Conservation (phyloP, 1,140 invertebrate genomes). For the Temnothorax curvispinosus region DNA sequence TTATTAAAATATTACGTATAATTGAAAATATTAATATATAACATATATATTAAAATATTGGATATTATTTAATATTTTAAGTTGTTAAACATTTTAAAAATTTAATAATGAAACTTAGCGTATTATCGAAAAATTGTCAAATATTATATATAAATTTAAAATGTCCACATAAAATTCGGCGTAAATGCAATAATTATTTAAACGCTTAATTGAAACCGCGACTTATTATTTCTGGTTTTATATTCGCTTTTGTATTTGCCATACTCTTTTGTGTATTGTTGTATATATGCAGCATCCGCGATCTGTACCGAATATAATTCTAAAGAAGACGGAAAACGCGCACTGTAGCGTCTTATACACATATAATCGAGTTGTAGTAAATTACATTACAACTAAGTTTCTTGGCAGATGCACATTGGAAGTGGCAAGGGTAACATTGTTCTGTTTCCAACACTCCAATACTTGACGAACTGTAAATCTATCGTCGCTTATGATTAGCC, state of each 20-base stretch:
- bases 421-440: background rate
- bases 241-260: background rate
- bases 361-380: background rate
- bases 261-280: no score
- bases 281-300: background rate
- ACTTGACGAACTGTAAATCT: background rate
- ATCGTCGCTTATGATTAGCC: background rate
- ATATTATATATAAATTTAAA: background rate
- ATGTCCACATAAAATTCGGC: no score
- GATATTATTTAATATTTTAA: background rate
- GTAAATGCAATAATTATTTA: background rate
- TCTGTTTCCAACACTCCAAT: background rate
- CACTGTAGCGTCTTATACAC: background rate
- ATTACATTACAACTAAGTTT: constrained; percentile 20
- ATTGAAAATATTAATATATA: no score
- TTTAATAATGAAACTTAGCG: background rate
- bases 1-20: no score
- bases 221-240: background rate
- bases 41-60: no score
- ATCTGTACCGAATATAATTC: background rate
- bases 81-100: background rate
- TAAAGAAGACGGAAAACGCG: constrained; percentile 13
- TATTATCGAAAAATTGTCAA: background rate
- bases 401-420: background rate
- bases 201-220: constrained; percentile 19